Evolutionary conservation across 2,113 vertebrate genomes (phyloP).

Genomic region (Calidris pugnax): DNA sequence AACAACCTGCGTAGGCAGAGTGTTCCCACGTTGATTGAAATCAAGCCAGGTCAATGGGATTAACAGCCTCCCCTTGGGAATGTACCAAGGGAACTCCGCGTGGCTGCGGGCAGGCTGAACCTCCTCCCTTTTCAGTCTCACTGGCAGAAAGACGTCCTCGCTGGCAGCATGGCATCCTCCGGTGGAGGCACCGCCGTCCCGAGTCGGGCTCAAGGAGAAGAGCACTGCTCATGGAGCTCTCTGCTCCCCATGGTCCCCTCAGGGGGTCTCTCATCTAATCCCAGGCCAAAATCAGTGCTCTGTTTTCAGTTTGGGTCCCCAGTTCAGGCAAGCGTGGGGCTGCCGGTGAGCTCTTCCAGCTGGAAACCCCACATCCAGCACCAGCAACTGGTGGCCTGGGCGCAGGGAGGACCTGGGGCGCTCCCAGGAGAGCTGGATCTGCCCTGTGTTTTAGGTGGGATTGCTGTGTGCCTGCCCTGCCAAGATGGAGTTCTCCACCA

Average conservation of each 20-base stretch:
- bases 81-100: not conserved
- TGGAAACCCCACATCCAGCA: not conserved
- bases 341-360: not conserved
- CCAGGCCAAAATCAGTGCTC: not conserved
- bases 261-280: not conserved
- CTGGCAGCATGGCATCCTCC: not conserved
- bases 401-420: not conserved
- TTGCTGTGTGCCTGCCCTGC: not conserved
- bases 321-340: not conserved
- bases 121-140: not conserved
- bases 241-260: not conserved
- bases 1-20: not conserved
- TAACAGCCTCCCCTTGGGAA: slow-evolving; percentile 11
- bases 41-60: not conserved
- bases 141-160: not conserved
- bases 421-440: rapidly evolving
- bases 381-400: not conserved
- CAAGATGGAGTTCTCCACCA: not conserved
- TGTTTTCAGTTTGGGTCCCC: not conserved
- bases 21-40: not conserved
- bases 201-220: rapidly evolving
- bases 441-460: not conserved
- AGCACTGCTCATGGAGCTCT: not conserved
- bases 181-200: rapidly evolving
- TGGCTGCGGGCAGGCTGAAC: not conserved